Evolutionary conservation across 2,888 invertebrate genomes (phyloP).

Genomic region (Heteropelma amictum): DNA sequence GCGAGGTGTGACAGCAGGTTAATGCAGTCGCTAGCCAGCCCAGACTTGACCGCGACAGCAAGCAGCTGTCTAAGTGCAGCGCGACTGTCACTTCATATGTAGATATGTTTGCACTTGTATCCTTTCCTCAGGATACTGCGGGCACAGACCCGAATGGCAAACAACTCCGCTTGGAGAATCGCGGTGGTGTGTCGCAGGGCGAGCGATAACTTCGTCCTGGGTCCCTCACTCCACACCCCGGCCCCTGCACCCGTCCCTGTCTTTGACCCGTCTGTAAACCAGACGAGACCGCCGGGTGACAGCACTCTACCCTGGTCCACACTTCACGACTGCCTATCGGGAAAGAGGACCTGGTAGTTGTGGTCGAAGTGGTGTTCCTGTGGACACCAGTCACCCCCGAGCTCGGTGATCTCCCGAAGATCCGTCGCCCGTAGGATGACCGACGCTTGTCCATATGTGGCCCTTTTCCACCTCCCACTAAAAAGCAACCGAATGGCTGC

Average conservation of each 20-base stretch:
- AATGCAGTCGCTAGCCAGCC: neutral
- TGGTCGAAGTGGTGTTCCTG: neutral
- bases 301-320: neutral
- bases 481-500: too few species aligned
- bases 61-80: neutral
- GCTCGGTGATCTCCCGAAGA: too few species aligned
- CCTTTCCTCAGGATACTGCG: neutral
- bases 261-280: conserved; percentile 22
- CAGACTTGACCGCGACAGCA: neutral
- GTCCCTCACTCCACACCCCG: conserved; percentile 13
- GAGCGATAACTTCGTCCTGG: neutral
- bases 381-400: neutral
- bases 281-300: conserved; percentile 17
- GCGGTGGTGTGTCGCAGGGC: conserved; percentile 7
- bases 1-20: neutral
- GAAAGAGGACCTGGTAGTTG: neutral
- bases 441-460: too few species aligned
- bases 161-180: conserved; percentile 9
- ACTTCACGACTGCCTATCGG: neutral
- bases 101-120: conserved; percentile 22
- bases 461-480: neutral
- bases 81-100: conserved; percentile 37
- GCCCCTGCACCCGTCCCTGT: neutral
- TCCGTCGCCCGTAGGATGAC: too few species aligned
- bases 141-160: conserved; percentile 2